Percentiles rank a stretch among this genome's conserved stretches.
These are phyloP conservation scores for Serranochromis macrocephalus DNA, from an alignment of 2,113 vertebrate species.

Conservation along the genomic window DNA sequence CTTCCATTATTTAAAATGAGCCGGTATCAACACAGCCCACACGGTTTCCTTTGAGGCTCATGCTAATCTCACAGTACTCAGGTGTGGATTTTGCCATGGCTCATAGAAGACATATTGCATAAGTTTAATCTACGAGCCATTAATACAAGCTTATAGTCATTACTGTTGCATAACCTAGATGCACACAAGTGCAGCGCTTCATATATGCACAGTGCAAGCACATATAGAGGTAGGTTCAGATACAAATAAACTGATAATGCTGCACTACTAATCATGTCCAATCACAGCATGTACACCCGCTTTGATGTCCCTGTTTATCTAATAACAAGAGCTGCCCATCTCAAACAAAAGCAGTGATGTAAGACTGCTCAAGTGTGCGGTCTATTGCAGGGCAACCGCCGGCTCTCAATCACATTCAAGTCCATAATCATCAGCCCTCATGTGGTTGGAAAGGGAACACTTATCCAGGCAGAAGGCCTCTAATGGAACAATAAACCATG, in stretches of 20 bases:
- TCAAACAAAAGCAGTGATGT: constrained; percentile 18
- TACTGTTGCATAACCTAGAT: neutral
- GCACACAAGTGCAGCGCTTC: neutral
- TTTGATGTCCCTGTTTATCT: neutral
- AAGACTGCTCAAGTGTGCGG: constrained; percentile 17
- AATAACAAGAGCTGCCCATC: neutral
- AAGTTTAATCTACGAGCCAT: constrained; percentile 6
- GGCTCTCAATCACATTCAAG: constrained; percentile 7
- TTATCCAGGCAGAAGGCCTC: constrained; percentile 43
- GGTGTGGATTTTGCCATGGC: neutral
- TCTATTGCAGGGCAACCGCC: constrained; percentile 22
- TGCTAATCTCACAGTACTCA: neutral
- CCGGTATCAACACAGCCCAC: neutral
- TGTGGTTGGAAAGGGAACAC: constrained; percentile 54
- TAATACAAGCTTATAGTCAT: neutral
- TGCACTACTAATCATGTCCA: neutral
- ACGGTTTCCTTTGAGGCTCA: neutral
- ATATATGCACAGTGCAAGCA: neutral
- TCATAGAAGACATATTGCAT: neutral
- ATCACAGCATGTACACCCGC: neutral
- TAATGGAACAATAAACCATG: constrained; percentile 57
- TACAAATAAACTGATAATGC: neutral
- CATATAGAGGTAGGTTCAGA: neutral
- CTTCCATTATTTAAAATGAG: neutral
- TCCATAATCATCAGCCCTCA: constrained; percentile 20